phyloP scores from a whole-genome alignment of 1,140 invertebrate genomes.

The Drosophila pallidifrons region DNA sequence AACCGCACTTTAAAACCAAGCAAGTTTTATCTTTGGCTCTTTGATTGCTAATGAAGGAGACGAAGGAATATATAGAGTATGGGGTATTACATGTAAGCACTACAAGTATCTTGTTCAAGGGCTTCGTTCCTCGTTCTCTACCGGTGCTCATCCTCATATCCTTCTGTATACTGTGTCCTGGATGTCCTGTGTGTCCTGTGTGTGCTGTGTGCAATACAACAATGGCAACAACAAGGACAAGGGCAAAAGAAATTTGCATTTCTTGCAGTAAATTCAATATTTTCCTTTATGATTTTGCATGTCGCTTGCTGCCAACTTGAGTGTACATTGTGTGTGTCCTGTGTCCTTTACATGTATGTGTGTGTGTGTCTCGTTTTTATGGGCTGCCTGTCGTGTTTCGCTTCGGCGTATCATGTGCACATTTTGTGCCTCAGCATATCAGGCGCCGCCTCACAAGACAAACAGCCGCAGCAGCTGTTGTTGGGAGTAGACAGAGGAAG shows the following conservation, averaged over 20 bases:
- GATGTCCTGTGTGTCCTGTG: background rate
- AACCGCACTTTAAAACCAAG: too few species aligned
- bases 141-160: slow-evolving; percentile 5
- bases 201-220: background rate
- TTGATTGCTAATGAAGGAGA: slow-evolving; percentile 5
- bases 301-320: slow-evolving; percentile 39
- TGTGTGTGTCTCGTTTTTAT: slow-evolving; percentile 38
- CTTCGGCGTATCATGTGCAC: slow-evolving; percentile 41
- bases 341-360: slow-evolving; percentile 1
- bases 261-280: slow-evolving; percentile 81
- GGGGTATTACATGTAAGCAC: slow-evolving; percentile 13
- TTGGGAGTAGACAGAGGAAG: too few species aligned
- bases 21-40: background rate
- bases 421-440: slow-evolving; percentile 61
- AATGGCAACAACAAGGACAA: slow-evolving; percentile 4
- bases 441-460: slow-evolving; percentile 57
- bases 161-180: background rate
- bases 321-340: slow-evolving; percentile 28
- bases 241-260: slow-evolving; percentile 67
- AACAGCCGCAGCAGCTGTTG: slow-evolving; percentile 33
- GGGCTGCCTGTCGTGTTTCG: slow-evolving; percentile 32
- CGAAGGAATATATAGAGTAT: too few species aligned
- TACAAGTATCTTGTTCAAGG: slow-evolving; percentile 7
- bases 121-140: background rate
- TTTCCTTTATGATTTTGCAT: slow-evolving; percentile 75